Conservation (phyloP, 2,888 invertebrate genomes). For the Monochamus alternatus region DNA sequence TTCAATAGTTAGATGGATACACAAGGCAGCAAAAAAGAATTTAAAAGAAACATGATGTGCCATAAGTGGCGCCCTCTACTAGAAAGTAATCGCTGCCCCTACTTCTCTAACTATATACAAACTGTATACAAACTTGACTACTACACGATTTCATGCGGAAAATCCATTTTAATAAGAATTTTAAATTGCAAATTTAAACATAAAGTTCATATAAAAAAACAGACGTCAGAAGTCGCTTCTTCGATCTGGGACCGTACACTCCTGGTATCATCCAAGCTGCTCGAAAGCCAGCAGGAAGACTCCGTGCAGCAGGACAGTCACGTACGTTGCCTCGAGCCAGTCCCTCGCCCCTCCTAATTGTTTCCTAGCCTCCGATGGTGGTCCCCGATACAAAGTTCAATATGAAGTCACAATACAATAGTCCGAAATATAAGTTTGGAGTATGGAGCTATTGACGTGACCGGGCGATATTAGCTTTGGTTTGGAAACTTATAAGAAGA, state of each 20-base stretch:
- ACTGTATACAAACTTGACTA: too few relatives aligned
- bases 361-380: slow-evolving; percentile 17
- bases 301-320: slow-evolving; percentile 20
- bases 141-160: too few relatives aligned
- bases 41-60: too few relatives aligned
- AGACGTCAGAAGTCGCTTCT: background rate
- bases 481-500: slow-evolving; percentile 16
- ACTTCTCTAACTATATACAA: too few relatives aligned
- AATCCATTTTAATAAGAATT: too few relatives aligned
- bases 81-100: too few relatives aligned
- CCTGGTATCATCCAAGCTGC: too few relatives aligned
- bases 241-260: too few relatives aligned
- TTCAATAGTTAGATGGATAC: too few relatives aligned
- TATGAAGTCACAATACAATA: slow-evolving; percentile 26
- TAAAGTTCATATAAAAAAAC: background rate
- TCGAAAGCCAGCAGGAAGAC: background rate
- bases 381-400: slow-evolving; percentile 24
- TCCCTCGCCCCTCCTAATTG: slow-evolving; percentile 24
- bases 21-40: too few relatives aligned
- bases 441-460: slow-evolving; percentile 18
- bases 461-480: slow-evolving; percentile 20
- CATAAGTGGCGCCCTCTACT: too few relatives aligned
- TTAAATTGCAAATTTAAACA: too few relatives aligned
- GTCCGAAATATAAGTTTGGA: slow-evolving; percentile 12
- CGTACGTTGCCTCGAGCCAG: slow-evolving; percentile 19